Base-by-base conservation (phyloP, 2,888 invertebrate genomes). In the Lycophotia porphyrea region DNA sequence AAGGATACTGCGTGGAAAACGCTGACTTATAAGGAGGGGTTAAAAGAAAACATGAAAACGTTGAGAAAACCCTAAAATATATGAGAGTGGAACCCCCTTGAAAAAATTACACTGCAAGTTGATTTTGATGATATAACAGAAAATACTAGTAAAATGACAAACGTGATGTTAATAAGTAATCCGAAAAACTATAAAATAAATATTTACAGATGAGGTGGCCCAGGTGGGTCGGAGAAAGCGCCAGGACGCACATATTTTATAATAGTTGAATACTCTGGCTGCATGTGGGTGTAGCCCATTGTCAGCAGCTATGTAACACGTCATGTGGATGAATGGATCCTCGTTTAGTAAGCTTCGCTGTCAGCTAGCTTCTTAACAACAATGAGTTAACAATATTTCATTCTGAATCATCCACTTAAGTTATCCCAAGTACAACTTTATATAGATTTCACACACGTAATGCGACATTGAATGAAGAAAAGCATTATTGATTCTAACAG, bases 301-400 rank as follows among this genome's bases (percentile, higher is more conserved):
- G 44, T 74, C 65, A 61, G 61, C 80, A 66, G 47, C 63, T 24
- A 55, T 55, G 81, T 63, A 52, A 66, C 52, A 64, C 52, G 63
- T 64, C 72, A 55, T 27, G 8, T 13, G 44, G n/a, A 55, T 39
- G 39, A 78, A 80, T 66, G 52, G 34, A 39, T 80, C 36, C 52
- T 80, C 74, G n/a, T 60, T 66, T 47, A 80, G 65, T 47, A 24
- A 4, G 24, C 52, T 42, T 34, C 5, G n/a, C 52, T 34, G 24
- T 60, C 60, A 44, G 18, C 36, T 47, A 27, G 7, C 61, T 34
- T n/a, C 52, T 66, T 4, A 24, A 7, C 39, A 52, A 34, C 47
- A 52, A 36, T 36, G 24, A 34, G 9, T 15, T 68, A 21, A 39
- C 36, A 55, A 78, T 27, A 69, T 69, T 39, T 49, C 1, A 78